Evolutionary conservation across 2,888 invertebrate species (phyloP).

Genomic region (Erebia epiphron): DNA sequence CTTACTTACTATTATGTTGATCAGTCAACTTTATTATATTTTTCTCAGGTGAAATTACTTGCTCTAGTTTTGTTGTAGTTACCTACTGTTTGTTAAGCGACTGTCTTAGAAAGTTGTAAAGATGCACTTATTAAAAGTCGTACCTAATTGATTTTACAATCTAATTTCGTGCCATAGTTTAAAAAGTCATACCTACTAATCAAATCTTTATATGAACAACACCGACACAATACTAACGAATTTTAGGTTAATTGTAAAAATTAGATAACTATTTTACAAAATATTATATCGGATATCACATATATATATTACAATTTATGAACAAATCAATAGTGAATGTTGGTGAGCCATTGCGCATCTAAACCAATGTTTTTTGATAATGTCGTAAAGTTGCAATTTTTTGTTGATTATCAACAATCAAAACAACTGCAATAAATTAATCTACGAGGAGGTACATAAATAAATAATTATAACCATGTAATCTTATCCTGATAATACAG

Average conservation of each 20-base stretch:
- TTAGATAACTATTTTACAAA: neutral
- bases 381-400: too few species aligned
- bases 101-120: slow-evolving; percentile 26
- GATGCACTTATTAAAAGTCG: neutral
- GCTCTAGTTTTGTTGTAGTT: slow-evolving; percentile 59
- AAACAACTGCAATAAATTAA: neutral
- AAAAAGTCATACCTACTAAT: too few species aligned
- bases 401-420: too few species aligned
- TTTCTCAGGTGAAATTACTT: slow-evolving; percentile 66
- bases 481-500: neutral
- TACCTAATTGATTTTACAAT: neutral
- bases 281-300: neutral
- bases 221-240: too few species aligned
- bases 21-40: slow-evolving; percentile 53
- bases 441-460: too few species aligned
- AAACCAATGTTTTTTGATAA: too few species aligned
- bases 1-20: slow-evolving; percentile 63
- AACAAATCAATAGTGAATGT: slow-evolving; percentile 4
- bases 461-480: too few species aligned
- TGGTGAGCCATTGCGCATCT: neutral
- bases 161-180: neutral
- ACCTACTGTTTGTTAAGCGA: slow-evolving; percentile 42
- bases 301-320: neutral
- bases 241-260: neutral
- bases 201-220: too few species aligned